Percentiles rank a stretch among this genome's conserved stretches.
phyloP scores from a whole-genome alignment of 2,797 vertebrate genomes.

The Falco concolor region DNA sequence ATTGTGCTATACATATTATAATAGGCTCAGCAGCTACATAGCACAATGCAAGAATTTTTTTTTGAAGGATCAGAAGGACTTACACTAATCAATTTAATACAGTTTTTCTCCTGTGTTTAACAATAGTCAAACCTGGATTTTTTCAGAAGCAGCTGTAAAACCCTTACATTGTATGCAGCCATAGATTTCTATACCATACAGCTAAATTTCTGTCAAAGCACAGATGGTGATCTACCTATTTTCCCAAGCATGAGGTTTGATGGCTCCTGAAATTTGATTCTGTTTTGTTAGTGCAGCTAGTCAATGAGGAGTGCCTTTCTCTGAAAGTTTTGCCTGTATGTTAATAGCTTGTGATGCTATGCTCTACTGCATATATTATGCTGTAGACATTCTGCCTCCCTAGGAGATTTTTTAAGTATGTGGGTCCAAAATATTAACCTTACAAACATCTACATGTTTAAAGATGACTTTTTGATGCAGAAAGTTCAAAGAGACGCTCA shows the following conservation, averaged over 20 bases:
- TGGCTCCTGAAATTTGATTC: neutral
- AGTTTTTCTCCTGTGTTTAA: neutral
- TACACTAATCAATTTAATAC: neutral
- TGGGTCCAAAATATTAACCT: conserved; percentile 10
- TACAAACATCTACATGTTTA: neutral
- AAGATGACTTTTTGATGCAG: neutral
- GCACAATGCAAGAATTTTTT: neutral
- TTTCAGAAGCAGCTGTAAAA: neutral
- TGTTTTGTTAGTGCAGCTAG: neutral
- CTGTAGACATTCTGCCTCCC: neutral
- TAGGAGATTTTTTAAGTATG: neutral
- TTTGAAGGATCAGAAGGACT: neutral
- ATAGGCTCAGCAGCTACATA: neutral
- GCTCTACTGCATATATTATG: neutral
- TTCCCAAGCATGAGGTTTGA: neutral
- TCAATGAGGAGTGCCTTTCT: neutral
- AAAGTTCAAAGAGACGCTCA: neutral
- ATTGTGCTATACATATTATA: conserved; percentile 10
- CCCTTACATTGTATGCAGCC: neutral
- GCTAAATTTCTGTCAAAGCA: neutral
- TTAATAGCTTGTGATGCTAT: neutral
- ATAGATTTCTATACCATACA: neutral
- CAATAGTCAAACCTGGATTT: neutral
- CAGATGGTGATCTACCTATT: neutral
- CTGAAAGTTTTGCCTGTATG: conserved; percentile 2